Conservation (phyloP, 2,888 invertebrate species). For the Caenorhabditis macrosperma region DNA sequence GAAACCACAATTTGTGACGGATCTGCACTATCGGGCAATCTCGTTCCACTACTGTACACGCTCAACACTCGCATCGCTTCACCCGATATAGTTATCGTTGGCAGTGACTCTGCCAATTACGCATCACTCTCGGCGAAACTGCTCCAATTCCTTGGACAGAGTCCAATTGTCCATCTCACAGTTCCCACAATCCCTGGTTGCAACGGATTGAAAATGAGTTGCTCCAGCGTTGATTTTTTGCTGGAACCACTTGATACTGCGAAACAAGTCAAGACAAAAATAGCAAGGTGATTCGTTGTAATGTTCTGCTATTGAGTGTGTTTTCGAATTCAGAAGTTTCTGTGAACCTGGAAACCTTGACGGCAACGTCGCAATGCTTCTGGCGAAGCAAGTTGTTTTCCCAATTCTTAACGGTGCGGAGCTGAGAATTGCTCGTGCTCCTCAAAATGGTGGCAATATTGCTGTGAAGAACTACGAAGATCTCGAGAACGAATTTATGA, state of each 20-base stretch:
- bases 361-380: slow-evolving; percentile 74
- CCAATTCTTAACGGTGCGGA: slow-evolving; percentile 61
- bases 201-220: slow-evolving; percentile 71
- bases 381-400: slow-evolving; percentile 73
- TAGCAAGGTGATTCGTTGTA: slow-evolving; percentile 46
- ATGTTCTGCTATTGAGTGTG: neutral
- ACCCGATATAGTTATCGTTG: slow-evolving; percentile 63
- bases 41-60: slow-evolving; percentile 68
- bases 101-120: slow-evolving; percentile 45
- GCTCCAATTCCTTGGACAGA: slow-evolving; percentile 58
- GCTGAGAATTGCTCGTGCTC: slow-evolving; percentile 74
- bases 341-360: slow-evolving; percentile 78
- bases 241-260: slow-evolving; percentile 76
- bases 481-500: slow-evolving; percentile 89
- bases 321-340: slow-evolving; percentile 69
- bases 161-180: slow-evolving; percentile 57
- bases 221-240: slow-evolving; percentile 67
- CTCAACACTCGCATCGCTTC: slow-evolving; percentile 57
- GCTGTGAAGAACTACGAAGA: slow-evolving; percentile 86
- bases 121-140: slow-evolving; percentile 65
- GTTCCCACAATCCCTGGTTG: slow-evolving; percentile 68
- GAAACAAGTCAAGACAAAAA: slow-evolving; percentile 76
- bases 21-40: slow-evolving; percentile 62
- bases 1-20: slow-evolving; percentile 72
- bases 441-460: slow-evolving; percentile 88